phyloP scores from a whole-genome alignment of 2,113 vertebrate species.

The Salvator merianae region DNA sequence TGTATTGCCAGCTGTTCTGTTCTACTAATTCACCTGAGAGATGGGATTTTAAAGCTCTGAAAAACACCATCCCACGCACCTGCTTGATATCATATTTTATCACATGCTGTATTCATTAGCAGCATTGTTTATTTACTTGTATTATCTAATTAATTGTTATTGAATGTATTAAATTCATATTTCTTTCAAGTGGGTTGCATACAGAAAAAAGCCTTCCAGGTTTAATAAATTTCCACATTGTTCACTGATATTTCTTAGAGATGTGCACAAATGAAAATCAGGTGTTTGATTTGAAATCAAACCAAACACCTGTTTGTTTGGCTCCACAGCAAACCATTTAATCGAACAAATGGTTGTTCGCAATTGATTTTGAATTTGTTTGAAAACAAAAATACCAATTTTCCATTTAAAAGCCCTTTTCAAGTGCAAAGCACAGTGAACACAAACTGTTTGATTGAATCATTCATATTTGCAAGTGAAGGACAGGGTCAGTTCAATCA shows the following conservation, averaged over 20 bases:
- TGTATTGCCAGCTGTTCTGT: background rate
- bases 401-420: too few relatives aligned
- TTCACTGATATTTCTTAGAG: background rate
- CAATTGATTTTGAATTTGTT: too few relatives aligned
- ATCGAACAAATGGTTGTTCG: too few relatives aligned
- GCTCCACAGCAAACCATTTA: too few relatives aligned
- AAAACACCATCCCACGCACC: background rate
- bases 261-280: too few relatives aligned
- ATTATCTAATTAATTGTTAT: slow-evolving; percentile 50
- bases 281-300: too few relatives aligned
- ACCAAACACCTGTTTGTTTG: too few relatives aligned
- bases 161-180: slow-evolving; percentile 45
- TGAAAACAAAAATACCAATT: too few relatives aligned
- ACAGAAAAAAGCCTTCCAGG: slow-evolving; percentile 48
- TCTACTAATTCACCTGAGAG: background rate
- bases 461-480: too few relatives aligned
- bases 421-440: too few relatives aligned
- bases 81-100: background rate
- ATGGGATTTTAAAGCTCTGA: background rate
- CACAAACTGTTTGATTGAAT: too few relatives aligned
- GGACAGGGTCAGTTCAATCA: too few relatives aligned
- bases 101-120: background rate
- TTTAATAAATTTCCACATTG: slow-evolving; percentile 49
- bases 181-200: slow-evolving; percentile 45
- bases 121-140: background rate